Evolutionary conservation across 2,888 invertebrate species (phyloP), one percentile per base, ranked within the genome.

Genomic region (Chymomyza fuscimana): DNA sequence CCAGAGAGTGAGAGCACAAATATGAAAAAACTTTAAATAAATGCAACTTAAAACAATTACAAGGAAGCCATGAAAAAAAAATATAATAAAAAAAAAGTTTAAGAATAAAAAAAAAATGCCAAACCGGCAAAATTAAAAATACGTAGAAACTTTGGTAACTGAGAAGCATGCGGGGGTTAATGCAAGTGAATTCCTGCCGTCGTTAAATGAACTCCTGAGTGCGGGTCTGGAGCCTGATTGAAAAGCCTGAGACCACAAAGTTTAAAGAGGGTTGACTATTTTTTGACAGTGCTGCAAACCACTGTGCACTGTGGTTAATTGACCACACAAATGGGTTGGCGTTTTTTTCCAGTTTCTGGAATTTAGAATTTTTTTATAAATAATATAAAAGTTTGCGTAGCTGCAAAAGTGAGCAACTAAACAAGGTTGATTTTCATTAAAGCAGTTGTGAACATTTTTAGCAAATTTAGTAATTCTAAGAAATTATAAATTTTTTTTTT

Each of bases 1-100:
- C 51, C 25, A 40, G 46, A 54, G 36, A 52, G 32, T 1, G 32
- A 32, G 32, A 32, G 1, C 7, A 9, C 32, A 63, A 58, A 76
- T 65, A 66, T 65, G 32, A 70, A 61, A 58, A 79, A 82, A 78
- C 73, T 80, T 87, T 77, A 82, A 83, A 85, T 81, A 87, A 87
- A 85, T 85, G 79, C 77, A 82, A 85, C 79, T 86, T 87, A 80
- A 84, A 84, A 84, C 83, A 84, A 84, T 87, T 85, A 87, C 76
- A 79, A 76, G 80, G 86, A 80, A 80, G 74, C 72, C n/a, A 16
- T 32, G 4, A 7, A 5, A 60, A 36, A 29, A 36, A 22, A 5
- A 32, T n/a, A 32, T 32, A 32, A 32, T n/a, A n/a, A 15, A 60
- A 36, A 29, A 36, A 22, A 36, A 50, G 5, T 22, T 15, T 4